Conservation (phyloP, 2,797 vertebrate species). For the Chelon labrosus region DNA sequence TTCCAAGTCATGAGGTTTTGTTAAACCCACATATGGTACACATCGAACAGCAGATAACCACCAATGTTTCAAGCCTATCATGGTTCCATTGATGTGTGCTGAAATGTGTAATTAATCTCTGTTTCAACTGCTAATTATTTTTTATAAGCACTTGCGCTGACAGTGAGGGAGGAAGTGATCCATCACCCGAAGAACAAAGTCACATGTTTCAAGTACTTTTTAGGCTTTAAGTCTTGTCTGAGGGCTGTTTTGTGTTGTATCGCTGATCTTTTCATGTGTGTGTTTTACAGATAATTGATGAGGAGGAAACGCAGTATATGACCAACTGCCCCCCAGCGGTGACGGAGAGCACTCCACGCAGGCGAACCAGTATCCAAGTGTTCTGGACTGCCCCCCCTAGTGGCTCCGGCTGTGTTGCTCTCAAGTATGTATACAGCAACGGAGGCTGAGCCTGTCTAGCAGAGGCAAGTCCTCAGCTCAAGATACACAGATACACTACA, state of each 20-base stretch:
- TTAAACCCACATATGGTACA: not conserved
- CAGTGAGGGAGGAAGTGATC: slow-evolving; percentile 12
- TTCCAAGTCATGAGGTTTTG: slow-evolving; percentile 1
- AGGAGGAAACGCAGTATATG: slow-evolving; percentile 98
- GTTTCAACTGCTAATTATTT: slow-evolving; percentile 24
- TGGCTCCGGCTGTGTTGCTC: slow-evolving; percentile 92
- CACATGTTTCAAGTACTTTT: slow-evolving; percentile 17
- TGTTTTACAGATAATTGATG: slow-evolving; percentile 92
- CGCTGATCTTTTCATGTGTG: slow-evolving; percentile 16
- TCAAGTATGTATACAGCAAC: slow-evolving; percentile 89
- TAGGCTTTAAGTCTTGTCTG: slow-evolving; percentile 4
- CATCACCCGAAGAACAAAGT: slow-evolving; percentile 21
- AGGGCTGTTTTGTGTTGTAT: slow-evolving; percentile 8
- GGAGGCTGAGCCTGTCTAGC: slow-evolving; percentile 8
- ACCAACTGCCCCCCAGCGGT: slow-evolving; percentile 97
- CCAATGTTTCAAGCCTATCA: not conserved
- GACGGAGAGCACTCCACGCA: slow-evolving; percentile 95
- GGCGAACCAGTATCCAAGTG: slow-evolving; percentile 94
- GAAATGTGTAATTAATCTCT: slow-evolving; percentile 24
- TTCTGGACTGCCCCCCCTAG: slow-evolving; percentile 94
- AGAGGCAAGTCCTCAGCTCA: slow-evolving; percentile 8
- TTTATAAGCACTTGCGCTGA: slow-evolving; percentile 34
- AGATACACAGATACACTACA: slow-evolving; percentile 1
- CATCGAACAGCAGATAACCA: slow-evolving; percentile 1
- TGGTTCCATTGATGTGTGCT: not conserved